These are phyloP conservation scores for Circaetus cinerascens DNA, from an alignment of 2,113 vertebrate species.

Conservation along the genomic window DNA sequence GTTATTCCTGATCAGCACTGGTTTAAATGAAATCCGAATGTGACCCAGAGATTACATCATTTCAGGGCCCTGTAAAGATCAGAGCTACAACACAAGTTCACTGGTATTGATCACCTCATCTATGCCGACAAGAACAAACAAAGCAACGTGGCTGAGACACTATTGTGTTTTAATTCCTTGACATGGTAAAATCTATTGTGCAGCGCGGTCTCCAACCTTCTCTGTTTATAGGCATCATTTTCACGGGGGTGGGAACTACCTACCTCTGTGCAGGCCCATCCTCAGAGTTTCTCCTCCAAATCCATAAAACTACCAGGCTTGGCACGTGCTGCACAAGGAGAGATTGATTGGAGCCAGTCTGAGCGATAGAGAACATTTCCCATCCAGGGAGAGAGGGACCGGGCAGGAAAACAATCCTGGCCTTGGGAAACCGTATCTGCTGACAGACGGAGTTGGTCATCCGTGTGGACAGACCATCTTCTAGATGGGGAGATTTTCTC, in stretches of 20 bases:
- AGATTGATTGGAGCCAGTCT: neutral
- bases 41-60: neutral
- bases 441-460: neutral
- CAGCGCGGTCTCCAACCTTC: fast-evolving
- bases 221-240: neutral
- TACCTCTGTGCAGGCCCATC: neutral
- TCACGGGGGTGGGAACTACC: neutral
- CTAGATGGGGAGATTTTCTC: neutral
- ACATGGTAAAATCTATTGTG: neutral
- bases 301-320: neutral
- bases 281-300: neutral
- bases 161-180: neutral
- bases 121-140: neutral
- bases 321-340: neutral
- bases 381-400: neutral
- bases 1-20: conserved; percentile 24
- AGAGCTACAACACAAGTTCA: neutral
- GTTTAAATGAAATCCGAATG: conserved; percentile 37
- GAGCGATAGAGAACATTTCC: neutral
- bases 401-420: neutral
- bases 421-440: neutral
- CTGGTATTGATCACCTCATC: neutral
- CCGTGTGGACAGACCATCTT: neutral
- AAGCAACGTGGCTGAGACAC: neutral
- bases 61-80: neutral